Evolutionary conservation across 1,140 invertebrate genomes (phyloP), one percentile per base, ranked within the genome.

Genomic region (Aphelinus certus): DNA sequence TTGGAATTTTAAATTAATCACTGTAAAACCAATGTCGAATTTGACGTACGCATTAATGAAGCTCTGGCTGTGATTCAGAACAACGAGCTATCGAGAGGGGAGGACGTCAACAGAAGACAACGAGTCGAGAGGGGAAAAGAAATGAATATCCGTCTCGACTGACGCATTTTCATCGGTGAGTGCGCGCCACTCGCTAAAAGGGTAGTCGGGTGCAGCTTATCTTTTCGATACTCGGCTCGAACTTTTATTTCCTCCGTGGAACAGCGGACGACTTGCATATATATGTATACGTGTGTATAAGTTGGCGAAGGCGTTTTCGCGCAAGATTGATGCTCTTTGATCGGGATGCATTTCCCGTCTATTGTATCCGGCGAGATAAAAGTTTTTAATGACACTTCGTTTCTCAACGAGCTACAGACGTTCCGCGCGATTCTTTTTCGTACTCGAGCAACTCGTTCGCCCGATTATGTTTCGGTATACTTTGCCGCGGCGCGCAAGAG

Each of bases 211-310:
- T 0, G 26, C 26, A 26, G 26, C 66, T 63, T 76, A 65, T 49
- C 72, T 76, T 71, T n/a, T 55, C 75, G 61, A 76, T 68, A 76
- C 26, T 26, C 26, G 26, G 70, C 62, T 76, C 67, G 53, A 76
- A 76, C 69, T 76, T 76, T 76, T 76, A 76, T 76, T 76, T 76
- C 75, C 75, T 56, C 48, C 61, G 48, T 42, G 61, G 45, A 1
- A 51, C 43, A 26, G 62, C 58, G 61, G 61, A 43, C 42, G 6
- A 72, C 57, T 65, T 64, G 71, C 63, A 66, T 58, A 26, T 26
- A 72, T 64, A 62, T 58, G 26, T 26, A 26, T 26, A 26, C 26
- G 26, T 26, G 26, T 26, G 26, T 26, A 26, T 26, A 26, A 26
- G 26, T 26, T 26, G 26, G 53, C 63, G 62, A 71, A 76, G 71